Evolutionary conservation across 53 echinoderm and acorn worm species (phyloP).

Genomic region (Luidia sarsii): DNA sequence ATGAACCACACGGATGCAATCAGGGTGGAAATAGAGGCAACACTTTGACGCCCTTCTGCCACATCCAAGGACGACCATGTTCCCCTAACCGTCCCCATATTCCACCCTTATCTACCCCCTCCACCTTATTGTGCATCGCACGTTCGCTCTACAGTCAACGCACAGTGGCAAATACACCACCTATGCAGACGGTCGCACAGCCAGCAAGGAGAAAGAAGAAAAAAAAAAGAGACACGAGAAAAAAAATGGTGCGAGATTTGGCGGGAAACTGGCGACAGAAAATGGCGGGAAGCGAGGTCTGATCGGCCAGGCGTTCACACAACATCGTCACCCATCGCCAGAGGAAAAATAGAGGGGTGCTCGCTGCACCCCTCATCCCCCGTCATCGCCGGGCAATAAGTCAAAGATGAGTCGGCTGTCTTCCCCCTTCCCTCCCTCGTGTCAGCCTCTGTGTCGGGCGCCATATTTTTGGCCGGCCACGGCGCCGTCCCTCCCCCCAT

Average conservation of each 20-base stretch:
- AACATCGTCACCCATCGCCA: constrained; percentile 41
- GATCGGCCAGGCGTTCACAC: constrained; percentile 54
- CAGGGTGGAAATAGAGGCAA: too few relatives aligned
- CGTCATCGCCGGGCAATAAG: constrained; percentile 25
- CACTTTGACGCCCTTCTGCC: too few relatives aligned
- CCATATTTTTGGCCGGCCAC: constrained; percentile 36
- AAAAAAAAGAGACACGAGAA: too few relatives aligned
- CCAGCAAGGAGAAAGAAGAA: too few relatives aligned
- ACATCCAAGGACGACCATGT: too few relatives aligned
- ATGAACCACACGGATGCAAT: too few relatives aligned
- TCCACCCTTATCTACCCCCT: too few relatives aligned
- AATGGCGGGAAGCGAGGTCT: constrained; percentile 42
- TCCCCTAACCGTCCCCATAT: too few relatives aligned
- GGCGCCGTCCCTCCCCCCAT: too few relatives aligned
- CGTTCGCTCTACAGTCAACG: constrained; percentile 13
- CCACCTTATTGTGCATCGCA: too few relatives aligned
- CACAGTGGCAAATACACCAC: constrained; percentile 52
- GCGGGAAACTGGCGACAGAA: constrained; percentile 59
- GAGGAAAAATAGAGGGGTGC: background rate
- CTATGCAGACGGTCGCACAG: constrained; percentile 50
- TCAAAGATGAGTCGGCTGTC: constrained; percentile 25
- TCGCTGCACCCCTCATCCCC: too few relatives aligned
- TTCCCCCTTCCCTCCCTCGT: background rate
- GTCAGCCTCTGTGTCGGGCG: constrained; percentile 23
- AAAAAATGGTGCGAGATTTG: constrained; percentile 58